Conservation (phyloP, 2,888 invertebrate species). For the Chrysolina haemoptera region DNA sequence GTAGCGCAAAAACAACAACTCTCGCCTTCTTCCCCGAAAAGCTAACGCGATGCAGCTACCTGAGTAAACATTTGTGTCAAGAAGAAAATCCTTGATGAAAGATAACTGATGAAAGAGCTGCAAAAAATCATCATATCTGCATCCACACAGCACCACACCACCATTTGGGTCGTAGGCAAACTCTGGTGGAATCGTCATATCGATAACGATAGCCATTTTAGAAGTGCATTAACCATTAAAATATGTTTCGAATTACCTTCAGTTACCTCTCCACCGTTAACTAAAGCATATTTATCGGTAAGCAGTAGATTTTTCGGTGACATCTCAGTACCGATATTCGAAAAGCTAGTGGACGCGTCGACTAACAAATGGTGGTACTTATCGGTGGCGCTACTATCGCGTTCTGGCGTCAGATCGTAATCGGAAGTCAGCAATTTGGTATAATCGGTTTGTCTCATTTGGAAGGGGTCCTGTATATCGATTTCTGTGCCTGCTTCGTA, state of each 20-base stretch:
- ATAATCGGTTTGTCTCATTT: constrained; percentile 29
- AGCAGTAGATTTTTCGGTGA: constrained; percentile 21
- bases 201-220: too few relatives aligned
- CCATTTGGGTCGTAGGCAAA: too few relatives aligned
- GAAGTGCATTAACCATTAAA: too few relatives aligned
- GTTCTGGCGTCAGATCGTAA: constrained; percentile 57
- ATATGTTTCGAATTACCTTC: background rate
- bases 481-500: background rate
- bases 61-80: too few relatives aligned
- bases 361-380: constrained; percentile 52
- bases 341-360: constrained; percentile 47
- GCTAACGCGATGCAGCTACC: too few relatives aligned
- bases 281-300: constrained; percentile 27
- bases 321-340: background rate
- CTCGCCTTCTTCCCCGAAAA: too few relatives aligned
- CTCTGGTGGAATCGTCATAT: too few relatives aligned
- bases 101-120: too few relatives aligned
- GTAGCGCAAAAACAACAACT: too few relatives aligned
- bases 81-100: too few relatives aligned
- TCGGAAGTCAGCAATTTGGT: constrained; percentile 48
- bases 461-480: background rate
- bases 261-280: background rate
- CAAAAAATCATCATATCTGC: too few relatives aligned
- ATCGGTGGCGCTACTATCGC: constrained; percentile 42
- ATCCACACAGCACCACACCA: too few relatives aligned